These are phyloP conservation scores for Melangyna quadrimaculata DNA, from an alignment of 2,888 invertebrate genomes.

Conservation along the genomic window DNA sequence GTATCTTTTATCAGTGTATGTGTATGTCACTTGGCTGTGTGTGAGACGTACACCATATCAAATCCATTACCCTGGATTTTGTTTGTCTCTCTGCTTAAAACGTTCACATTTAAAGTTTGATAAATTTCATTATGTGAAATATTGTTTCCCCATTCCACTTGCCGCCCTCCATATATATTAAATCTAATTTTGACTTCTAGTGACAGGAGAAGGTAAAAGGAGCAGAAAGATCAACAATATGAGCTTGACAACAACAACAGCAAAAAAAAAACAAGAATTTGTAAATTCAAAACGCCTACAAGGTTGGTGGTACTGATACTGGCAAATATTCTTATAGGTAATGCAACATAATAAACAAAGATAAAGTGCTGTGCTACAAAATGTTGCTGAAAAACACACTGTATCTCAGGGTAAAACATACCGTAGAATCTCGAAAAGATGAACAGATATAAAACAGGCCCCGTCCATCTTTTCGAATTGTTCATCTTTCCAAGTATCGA, in stretches of 20 bases:
- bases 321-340: slow-evolving; percentile 36
- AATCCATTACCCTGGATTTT: slow-evolving; percentile 49
- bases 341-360: slow-evolving; percentile 16
- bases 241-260: not conserved
- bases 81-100: slow-evolving; percentile 29
- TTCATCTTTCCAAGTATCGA: no score
- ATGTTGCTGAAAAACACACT: not conserved
- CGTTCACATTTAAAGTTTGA: slow-evolving; percentile 66
- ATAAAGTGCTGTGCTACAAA: not conserved
- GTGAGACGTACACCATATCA: slow-evolving; percentile 13
- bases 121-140: slow-evolving; percentile 68
- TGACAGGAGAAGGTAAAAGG: slow-evolving; percentile 33
- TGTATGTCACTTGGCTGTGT: not conserved
- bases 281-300: slow-evolving; percentile 60
- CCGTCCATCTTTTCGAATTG: no score
- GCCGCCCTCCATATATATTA: slow-evolving; percentile 50
- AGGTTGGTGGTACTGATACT: slow-evolving; percentile 42
- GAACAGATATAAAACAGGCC: no score
- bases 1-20: not conserved
- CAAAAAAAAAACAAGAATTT: slow-evolving; percentile 36
- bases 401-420: no score
- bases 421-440: no score
- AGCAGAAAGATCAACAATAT: slow-evolving; percentile 26
- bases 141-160: slow-evolving; percentile 57
- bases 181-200: slow-evolving; percentile 68